These are phyloP conservation scores for Campoletis sonorensis DNA, from an alignment of 1,140 invertebrate genomes.

Conservation along the genomic window DNA sequence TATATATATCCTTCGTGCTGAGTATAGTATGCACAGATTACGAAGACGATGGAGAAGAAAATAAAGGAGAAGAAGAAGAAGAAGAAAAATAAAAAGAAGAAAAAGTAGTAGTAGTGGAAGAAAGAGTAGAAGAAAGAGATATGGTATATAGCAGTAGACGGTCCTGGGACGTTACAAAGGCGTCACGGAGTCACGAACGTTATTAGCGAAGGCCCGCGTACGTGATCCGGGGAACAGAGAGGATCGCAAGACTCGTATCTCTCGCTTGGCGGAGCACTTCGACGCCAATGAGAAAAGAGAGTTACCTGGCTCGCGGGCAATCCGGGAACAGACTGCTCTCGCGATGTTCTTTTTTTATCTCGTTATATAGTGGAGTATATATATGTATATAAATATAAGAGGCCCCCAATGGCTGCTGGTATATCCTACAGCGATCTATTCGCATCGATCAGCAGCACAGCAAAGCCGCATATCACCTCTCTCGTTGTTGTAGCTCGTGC, in stretches of 20 bases:
- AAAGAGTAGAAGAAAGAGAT: conserved; percentile 9
- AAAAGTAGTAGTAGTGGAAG: background rate
- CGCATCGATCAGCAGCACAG: conserved; percentile 31
- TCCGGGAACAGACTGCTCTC: conserved; percentile 43
- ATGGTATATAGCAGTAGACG: conserved; percentile 28
- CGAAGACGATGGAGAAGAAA: conserved; percentile 19
- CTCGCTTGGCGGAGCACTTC: conserved; percentile 18
- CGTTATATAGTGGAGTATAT: conserved; percentile 31
- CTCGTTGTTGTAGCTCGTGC: conserved; percentile 41
- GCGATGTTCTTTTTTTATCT: conserved; percentile 18
- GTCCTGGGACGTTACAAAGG: conserved; percentile 51
- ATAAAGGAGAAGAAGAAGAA: background rate
- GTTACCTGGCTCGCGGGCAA: conserved; percentile 37
- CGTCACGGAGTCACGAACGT: conserved; percentile 68
- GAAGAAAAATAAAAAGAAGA: conserved; percentile 4
- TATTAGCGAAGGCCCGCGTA: conserved; percentile 62
- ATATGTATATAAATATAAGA: conserved; percentile 15
- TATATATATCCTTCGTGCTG: conserved; percentile 30
- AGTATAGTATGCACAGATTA: background rate
- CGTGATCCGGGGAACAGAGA: conserved; percentile 55
- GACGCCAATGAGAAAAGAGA: conserved; percentile 45
- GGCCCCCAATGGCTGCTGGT: conserved; percentile 16
- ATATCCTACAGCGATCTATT: conserved; percentile 38
- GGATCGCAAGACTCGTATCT: conserved; percentile 1
- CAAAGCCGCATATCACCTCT: conserved; percentile 19